Conservation (phyloP, 2,113 vertebrate species). For the Tenebrosternarchus preto region DNA sequence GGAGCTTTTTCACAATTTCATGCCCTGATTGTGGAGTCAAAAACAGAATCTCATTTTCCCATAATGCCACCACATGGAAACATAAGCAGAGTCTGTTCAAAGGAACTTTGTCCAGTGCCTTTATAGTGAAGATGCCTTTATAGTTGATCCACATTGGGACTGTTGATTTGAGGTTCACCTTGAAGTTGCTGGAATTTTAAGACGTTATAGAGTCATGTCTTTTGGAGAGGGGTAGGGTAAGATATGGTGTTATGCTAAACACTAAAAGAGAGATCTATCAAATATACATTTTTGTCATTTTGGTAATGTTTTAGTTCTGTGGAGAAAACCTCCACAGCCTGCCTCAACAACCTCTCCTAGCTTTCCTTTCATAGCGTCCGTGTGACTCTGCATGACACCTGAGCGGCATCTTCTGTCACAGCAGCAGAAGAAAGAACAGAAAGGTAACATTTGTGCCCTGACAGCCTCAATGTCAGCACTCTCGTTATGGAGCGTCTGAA, state of each 20-base stretch:
- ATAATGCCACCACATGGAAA: not conserved
- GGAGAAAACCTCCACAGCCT: too few species aligned
- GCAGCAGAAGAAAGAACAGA: constrained; percentile 51
- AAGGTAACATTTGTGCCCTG: constrained; percentile 69
- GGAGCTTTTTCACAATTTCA: constrained; percentile 75
- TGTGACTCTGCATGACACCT: not conserved
- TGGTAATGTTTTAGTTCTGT: too few species aligned
- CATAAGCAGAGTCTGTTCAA: not conserved
- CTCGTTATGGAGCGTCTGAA: constrained; percentile 40
- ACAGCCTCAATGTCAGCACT: constrained; percentile 67
- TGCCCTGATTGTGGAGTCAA: constrained; percentile 71
- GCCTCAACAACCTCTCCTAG: not conserved
- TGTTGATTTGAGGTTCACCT: not conserved
- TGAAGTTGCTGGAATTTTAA: not conserved
- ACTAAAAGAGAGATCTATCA: too few species aligned
- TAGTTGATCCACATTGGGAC: not conserved
- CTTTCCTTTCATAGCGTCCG: not conserved
- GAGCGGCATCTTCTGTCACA: constrained; percentile 44
- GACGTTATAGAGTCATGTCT: not conserved
- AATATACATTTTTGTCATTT: too few species aligned
- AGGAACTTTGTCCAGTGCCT: not conserved
- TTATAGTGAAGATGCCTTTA: not conserved
- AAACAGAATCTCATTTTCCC: constrained; percentile 7
- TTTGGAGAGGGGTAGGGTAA: not conserved
- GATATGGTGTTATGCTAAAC: not conserved